A percentile compares a stretch with the other conserved stretches of the same genome.
Evolutionary conservation across 2,113 vertebrate genomes (phyloP).

Genomic region (Circaetus cinerascens): DNA sequence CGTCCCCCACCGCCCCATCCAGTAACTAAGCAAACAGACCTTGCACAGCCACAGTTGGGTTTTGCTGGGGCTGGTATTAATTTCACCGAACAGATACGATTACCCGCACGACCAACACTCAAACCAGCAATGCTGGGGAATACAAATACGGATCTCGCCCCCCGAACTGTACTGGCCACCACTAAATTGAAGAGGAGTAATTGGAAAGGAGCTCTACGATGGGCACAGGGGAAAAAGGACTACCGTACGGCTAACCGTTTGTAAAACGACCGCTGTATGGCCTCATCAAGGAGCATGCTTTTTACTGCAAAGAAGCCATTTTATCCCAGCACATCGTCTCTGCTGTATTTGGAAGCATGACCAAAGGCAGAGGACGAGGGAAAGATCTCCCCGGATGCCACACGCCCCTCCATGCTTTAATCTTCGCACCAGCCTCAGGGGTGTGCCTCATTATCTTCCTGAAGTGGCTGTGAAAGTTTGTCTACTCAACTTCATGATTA

Average conservation of each 20-base stretch:
- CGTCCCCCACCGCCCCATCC: neutral
- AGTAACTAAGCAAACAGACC: rapidly evolving
- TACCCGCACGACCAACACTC: rapidly evolving
- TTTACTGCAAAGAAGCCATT: neutral
- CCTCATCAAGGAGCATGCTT: neutral
- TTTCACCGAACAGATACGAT: rapidly evolving
- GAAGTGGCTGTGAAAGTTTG: slow-evolving; percentile 93
- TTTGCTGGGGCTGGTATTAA: rapidly evolving
- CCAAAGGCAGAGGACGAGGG: neutral
- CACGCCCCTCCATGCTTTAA: neutral
- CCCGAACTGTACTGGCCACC: rapidly evolving
- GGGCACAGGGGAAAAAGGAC: neutral
- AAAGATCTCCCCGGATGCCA: neutral
- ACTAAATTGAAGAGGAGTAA: rapidly evolving
- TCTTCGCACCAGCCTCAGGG: neutral
- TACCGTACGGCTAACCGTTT: rapidly evolving
- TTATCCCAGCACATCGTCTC: neutral
- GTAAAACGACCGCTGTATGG: rapidly evolving
- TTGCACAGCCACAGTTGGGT: rapidly evolving
- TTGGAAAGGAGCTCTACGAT: neutral
- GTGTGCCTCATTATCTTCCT: slow-evolving; percentile 84
- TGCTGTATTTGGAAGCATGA: too few relatives aligned
- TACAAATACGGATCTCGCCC: rapidly evolving
- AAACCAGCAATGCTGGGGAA: rapidly evolving
- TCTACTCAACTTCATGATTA: slow-evolving; percentile 95